Evolutionary conservation across 1,140 invertebrate species (phyloP).

Genomic region (Penaeus chinensis): DNA sequence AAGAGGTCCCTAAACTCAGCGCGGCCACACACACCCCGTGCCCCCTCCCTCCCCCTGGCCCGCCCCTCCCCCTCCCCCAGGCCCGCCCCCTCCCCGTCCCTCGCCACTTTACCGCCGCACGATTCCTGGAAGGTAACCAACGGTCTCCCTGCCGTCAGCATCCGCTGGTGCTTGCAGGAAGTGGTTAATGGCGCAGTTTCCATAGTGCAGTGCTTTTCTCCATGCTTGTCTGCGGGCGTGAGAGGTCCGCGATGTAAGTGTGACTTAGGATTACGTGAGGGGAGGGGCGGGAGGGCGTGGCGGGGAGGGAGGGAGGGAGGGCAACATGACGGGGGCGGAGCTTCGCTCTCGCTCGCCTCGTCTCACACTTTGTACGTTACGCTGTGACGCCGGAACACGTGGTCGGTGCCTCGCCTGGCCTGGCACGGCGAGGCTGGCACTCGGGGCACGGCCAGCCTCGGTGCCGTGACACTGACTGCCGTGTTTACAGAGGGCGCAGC

Average conservation of each 20-base stretch:
- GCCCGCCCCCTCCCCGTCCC: conserved; percentile 15
- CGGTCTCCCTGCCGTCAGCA: conserved; percentile 48
- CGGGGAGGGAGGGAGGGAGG: conserved; percentile 2
- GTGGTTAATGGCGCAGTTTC: background rate
- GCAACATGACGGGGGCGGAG: background rate
- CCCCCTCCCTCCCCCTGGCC: background rate
- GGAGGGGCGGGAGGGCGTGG: conserved; percentile 35
- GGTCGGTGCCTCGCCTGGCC: too few species aligned
- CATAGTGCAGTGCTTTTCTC: background rate
- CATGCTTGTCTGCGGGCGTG: background rate
- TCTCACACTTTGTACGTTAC: too few species aligned
- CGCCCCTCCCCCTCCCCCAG: conserved; percentile 1
- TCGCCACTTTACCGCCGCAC: background rate
- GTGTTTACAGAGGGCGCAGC: background rate
- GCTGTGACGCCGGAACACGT: too few species aligned
- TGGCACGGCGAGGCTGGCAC: too few species aligned
- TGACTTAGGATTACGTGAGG: background rate
- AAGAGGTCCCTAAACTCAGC: too few species aligned
- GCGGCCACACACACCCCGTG: background rate
- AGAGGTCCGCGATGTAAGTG: background rate
- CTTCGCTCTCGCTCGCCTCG: background rate
- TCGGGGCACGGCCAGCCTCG: background rate
- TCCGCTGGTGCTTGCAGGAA: conserved; percentile 56
- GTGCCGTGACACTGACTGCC: background rate
- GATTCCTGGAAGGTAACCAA: conserved; percentile 55